phyloP scores from a whole-genome alignment of 1,140 invertebrate species.

The Drosophila leontia region DNA sequence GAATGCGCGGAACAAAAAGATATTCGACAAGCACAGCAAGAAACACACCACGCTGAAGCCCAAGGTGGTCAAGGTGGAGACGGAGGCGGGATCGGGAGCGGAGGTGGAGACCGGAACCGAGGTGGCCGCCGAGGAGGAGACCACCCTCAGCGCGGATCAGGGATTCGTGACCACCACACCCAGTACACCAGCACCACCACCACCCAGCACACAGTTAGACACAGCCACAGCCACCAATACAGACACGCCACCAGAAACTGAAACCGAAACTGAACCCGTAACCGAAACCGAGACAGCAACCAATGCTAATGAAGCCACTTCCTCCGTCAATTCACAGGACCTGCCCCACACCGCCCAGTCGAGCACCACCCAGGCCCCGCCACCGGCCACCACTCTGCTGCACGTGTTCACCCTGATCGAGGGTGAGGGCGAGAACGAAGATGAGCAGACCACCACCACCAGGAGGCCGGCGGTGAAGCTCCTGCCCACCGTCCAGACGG shows the following conservation, averaged over 20 bases:
- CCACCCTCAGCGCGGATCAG: slow-evolving; percentile 34
- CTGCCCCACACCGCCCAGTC: neutral
- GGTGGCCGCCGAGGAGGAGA: slow-evolving; percentile 30
- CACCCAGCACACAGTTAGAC: slow-evolving; percentile 45
- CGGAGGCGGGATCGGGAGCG: slow-evolving; percentile 25
- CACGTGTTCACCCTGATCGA: slow-evolving; percentile 86
- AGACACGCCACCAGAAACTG: slow-evolving; percentile 56
- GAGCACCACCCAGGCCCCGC: slow-evolving; percentile 69
- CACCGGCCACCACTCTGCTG: slow-evolving; percentile 85
- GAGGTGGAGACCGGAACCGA: slow-evolving; percentile 46
- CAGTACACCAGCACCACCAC: slow-evolving; percentile 66
- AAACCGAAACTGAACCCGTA: slow-evolving; percentile 26
- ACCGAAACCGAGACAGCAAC: slow-evolving; percentile 37
- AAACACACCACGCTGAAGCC: slow-evolving; percentile 82
- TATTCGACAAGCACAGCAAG: slow-evolving; percentile 85
- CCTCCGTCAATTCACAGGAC: slow-evolving; percentile 73
- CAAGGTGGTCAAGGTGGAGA: slow-evolving; percentile 48
- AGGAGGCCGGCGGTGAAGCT: slow-evolving; percentile 10
- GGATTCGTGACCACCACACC: slow-evolving; percentile 76
- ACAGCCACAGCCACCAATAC: slow-evolving; percentile 54
- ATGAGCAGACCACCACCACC: slow-evolving; percentile 25
- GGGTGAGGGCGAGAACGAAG: slow-evolving; percentile 58
- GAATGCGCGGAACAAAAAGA: slow-evolving; percentile 86
- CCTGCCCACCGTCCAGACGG: slow-evolving; percentile 15
- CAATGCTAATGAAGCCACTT: slow-evolving; percentile 79